Evolutionary conservation across 2,797 vertebrate genomes (phyloP).

Genomic region (Sylvia borin): DNA sequence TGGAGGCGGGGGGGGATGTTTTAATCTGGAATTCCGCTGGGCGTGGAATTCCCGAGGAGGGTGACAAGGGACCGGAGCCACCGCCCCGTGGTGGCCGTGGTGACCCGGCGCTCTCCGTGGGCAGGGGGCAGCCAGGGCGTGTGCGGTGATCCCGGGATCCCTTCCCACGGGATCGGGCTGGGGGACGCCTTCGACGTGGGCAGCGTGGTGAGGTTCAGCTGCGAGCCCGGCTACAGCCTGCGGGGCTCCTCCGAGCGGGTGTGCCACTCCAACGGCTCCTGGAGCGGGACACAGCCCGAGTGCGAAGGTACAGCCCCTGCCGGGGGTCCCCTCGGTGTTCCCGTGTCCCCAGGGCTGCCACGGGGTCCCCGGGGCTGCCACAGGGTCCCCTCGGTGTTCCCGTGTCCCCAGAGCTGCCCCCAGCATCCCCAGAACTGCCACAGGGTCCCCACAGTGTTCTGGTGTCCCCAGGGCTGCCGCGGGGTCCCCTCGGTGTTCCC

Average conservation of each 20-base stretch:
- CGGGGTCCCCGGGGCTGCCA: fast-evolving
- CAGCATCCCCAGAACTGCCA: fast-evolving
- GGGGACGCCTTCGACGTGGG: constrained; percentile 86
- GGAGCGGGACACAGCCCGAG: constrained; percentile 91
- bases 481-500: too few relatives aligned
- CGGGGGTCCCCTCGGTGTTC: too few relatives aligned
- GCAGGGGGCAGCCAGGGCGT: constrained; percentile 85
- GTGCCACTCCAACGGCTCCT: constrained; percentile 87
- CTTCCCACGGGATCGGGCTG: constrained; percentile 90
- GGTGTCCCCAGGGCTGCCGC: fast-evolving
- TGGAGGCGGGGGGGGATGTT: fast-evolving
- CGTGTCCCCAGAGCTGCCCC: fast-evolving
- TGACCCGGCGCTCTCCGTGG: background rate
- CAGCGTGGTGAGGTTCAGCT: constrained; percentile 90
- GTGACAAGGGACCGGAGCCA: background rate
- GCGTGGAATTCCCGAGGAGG: fast-evolving
- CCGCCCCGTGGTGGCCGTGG: background rate
- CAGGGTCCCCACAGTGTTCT: fast-evolving
- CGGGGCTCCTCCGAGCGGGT: constrained; percentile 88
- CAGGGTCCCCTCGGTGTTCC: fast-evolving
- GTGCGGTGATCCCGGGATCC: constrained; percentile 93
- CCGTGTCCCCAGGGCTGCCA: fast-evolving
- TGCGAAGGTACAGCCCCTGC: constrained; percentile 84
- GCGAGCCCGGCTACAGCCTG: constrained; percentile 89
- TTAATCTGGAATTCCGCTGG: background rate